These are phyloP conservation scores for Meriones psammophilus DNA, from an alignment of 2,797 vertebrate species.

Conservation along the genomic window DNA sequence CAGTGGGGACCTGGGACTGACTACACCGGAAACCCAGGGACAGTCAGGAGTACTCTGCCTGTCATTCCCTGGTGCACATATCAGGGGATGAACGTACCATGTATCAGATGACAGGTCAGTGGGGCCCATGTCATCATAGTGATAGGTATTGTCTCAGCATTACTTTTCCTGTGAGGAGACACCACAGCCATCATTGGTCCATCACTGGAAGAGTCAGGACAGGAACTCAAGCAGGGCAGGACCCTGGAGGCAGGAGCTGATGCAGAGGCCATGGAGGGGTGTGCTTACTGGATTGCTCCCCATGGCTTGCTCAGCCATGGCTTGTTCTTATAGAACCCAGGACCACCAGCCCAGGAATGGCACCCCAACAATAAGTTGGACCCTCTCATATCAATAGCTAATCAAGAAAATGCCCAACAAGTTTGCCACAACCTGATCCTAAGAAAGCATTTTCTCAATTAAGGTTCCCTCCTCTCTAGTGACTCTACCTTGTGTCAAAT, in stretches of 20 bases:
- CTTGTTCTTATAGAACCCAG: background rate
- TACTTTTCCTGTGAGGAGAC: background rate
- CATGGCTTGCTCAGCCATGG: background rate
- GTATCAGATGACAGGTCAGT: background rate
- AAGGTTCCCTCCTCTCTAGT: background rate
- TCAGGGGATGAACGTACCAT: background rate
- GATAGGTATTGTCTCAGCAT: background rate
- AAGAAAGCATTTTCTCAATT: background rate
- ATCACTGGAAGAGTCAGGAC: background rate
- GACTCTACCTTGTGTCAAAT: background rate
- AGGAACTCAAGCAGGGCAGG: background rate
- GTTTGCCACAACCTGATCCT: background rate
- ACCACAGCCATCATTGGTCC: too few relatives aligned
- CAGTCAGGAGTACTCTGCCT: background rate
- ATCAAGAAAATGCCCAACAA: background rate
- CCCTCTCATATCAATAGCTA: background rate
- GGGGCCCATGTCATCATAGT: background rate
- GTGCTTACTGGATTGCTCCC: background rate
- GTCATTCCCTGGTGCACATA: background rate
- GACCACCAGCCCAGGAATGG: background rate
- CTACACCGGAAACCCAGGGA: background rate
- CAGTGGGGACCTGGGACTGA: background rate
- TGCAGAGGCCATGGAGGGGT: background rate
- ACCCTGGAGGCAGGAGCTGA: background rate
- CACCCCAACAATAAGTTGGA: background rate